phyloP scores from a whole-genome alignment of 2,888 invertebrate species.

The Eutolmus rufibarbis region DNA sequence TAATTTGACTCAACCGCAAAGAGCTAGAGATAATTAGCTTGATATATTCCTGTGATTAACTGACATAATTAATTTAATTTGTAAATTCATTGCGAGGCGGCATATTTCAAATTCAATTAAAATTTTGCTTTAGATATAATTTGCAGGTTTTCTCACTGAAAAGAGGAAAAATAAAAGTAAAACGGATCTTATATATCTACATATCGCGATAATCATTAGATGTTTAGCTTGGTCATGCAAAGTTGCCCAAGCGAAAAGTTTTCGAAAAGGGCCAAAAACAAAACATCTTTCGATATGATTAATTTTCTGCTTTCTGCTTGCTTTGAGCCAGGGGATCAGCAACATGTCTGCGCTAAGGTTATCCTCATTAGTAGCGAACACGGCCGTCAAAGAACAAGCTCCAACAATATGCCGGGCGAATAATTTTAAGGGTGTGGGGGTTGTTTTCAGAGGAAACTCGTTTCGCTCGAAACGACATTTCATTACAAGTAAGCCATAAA shows the following conservation, averaged over 20 bases:
- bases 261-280: background rate
- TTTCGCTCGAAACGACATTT: slow-evolving; percentile 11
- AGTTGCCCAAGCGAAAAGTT: background rate
- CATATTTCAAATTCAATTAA: no score
- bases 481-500: slow-evolving; percentile 1
- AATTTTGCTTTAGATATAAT: no score
- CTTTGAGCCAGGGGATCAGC: background rate
- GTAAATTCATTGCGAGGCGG: no score
- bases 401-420: background rate
- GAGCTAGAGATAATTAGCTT: no score
- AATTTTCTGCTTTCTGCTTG: background rate
- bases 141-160: no score
- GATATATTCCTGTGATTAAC: no score
- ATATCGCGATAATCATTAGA: background rate
- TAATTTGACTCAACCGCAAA: no score
- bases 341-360: background rate
- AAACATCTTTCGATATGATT: background rate
- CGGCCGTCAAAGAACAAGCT: background rate
- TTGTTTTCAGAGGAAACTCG: background rate
- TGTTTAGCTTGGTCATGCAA: background rate
- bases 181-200: no score
- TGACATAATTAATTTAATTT: no score
- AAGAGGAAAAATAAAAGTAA: no score
- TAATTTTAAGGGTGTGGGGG: background rate
- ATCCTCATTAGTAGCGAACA: background rate